These are phyloP conservation scores for Centroberyx gerrardi DNA, from an alignment of 2,797 vertebrate species.

Conservation along the genomic window DNA sequence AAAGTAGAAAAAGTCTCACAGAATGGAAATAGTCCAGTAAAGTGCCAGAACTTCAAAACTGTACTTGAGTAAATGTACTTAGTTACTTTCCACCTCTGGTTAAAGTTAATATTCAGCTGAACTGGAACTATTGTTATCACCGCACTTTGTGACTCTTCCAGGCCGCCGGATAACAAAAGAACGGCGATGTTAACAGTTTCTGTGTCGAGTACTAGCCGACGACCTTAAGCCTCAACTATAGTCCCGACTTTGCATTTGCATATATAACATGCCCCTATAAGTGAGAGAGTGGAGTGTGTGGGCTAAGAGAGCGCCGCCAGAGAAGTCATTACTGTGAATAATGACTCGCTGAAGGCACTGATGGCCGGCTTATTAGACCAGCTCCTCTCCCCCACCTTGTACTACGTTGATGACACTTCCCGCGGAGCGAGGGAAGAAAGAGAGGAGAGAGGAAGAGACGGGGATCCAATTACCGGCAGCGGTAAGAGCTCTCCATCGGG, in stretches of 20 bases:
- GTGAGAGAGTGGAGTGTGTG: constrained; percentile 35
- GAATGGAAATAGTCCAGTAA: too few species aligned
- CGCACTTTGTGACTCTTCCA: too few species aligned
- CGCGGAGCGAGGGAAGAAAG: constrained; percentile 45
- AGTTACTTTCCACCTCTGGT: too few species aligned
- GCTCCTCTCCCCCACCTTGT: constrained; percentile 52
- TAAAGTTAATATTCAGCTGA: too few species aligned
- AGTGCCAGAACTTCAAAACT: too few species aligned
- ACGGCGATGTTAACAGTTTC: not conserved
- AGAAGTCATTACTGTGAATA: constrained; percentile 76
- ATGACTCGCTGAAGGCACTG: constrained; percentile 71
- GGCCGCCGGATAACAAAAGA: not conserved
- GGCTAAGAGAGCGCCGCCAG: constrained; percentile 8
- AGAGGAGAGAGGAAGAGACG: constrained; percentile 40
- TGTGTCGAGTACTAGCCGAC: not conserved
- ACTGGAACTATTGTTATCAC: not conserved
- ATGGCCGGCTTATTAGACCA: constrained; percentile 73
- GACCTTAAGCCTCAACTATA: not conserved
- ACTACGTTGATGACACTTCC: constrained; percentile 62
- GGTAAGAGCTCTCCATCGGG: constrained; percentile 57
- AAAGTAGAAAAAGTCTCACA: too few species aligned
- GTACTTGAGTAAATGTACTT: too few species aligned
- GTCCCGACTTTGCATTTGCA: constrained; percentile 23
- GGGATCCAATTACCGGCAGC: constrained; percentile 75
- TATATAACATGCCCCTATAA: constrained; percentile 30